Conservation (phyloP, 1,140 invertebrate species). For the Oreohelix idahoensis region DNA sequence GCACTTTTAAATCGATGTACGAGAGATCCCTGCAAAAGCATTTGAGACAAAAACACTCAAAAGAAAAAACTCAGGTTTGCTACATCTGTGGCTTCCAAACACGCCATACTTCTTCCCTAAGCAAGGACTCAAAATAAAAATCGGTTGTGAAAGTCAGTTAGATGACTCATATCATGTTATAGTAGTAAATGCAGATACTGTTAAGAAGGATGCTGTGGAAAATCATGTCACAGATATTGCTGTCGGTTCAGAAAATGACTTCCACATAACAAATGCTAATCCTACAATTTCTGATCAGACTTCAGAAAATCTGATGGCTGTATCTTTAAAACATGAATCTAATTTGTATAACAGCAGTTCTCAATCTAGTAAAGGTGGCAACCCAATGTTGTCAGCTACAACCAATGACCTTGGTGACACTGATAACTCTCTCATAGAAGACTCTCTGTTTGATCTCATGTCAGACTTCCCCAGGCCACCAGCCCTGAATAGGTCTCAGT, state of each 20-base stretch:
- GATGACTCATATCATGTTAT: constrained; percentile 2
- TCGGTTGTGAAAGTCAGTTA: background rate
- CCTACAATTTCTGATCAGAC: background rate
- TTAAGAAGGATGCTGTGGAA: background rate
- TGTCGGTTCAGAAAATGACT: background rate
- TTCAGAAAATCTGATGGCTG: background rate
- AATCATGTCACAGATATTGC: background rate
- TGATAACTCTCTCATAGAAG: constrained; percentile 30
- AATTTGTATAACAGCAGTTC: background rate
- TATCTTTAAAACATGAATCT: constrained; percentile 5
- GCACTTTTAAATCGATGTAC: constrained; percentile 24
- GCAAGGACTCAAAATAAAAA: constrained; percentile 28
- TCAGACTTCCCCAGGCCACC: constrained; percentile 38
- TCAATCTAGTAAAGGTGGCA: constrained; percentile 13
- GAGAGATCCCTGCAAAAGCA: constrained; percentile 26
- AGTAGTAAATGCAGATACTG: background rate
- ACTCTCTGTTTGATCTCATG: constrained; percentile 37
- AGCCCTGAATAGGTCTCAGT: constrained; percentile 34
- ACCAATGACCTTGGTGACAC: constrained; percentile 22
- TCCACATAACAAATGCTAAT: background rate
- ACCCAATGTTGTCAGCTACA: constrained; percentile 34
- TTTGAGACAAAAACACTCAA: constrained; percentile 31
- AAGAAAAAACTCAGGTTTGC: constrained; percentile 24
- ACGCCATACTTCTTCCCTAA: constrained; percentile 22
- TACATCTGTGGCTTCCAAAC: constrained; percentile 37